These are phyloP conservation scores for Leucophora obtusa DNA, from an alignment of 2,888 invertebrate species.

Conservation along the genomic window DNA sequence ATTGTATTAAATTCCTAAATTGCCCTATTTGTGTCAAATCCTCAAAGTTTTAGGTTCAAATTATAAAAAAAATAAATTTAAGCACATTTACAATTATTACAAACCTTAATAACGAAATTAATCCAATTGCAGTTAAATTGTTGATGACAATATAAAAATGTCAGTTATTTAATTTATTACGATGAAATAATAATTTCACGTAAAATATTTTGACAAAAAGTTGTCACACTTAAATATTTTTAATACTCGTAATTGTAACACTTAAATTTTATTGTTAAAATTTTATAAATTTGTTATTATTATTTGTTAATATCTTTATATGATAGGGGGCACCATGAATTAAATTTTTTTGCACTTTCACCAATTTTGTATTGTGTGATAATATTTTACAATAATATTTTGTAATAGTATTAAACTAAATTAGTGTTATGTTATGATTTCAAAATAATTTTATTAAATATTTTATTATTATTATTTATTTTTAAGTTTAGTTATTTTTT, in stretches of 20 bases:
- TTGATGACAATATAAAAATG: neutral
- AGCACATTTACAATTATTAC: neutral
- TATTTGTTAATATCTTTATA: too few relatives aligned
- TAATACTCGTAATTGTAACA: neutral
- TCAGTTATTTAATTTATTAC: neutral
- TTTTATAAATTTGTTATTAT: neutral
- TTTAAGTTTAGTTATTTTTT: neutral
- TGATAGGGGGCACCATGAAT: neutral
- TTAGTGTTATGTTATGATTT: conserved; percentile 2
- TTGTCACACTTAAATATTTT: neutral
- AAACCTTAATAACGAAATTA: neutral
- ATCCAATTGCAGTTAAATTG: neutral
- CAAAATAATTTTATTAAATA: neutral
- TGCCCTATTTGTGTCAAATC: too few relatives aligned
- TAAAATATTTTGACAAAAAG: neutral
- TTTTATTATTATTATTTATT: neutral
- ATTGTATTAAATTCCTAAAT: too few relatives aligned
- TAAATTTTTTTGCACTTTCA: conserved; percentile 1
- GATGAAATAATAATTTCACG: neutral
- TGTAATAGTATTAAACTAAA: conserved; percentile 4
- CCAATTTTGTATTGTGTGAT: neutral
- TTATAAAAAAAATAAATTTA: too few relatives aligned
- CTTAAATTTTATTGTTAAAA: neutral
- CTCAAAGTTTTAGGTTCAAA: too few relatives aligned
- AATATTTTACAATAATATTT: neutral